Base-by-base conservation (phyloP, 1,140 invertebrate genomes). In the Macrocentrus cingulum region DNA sequence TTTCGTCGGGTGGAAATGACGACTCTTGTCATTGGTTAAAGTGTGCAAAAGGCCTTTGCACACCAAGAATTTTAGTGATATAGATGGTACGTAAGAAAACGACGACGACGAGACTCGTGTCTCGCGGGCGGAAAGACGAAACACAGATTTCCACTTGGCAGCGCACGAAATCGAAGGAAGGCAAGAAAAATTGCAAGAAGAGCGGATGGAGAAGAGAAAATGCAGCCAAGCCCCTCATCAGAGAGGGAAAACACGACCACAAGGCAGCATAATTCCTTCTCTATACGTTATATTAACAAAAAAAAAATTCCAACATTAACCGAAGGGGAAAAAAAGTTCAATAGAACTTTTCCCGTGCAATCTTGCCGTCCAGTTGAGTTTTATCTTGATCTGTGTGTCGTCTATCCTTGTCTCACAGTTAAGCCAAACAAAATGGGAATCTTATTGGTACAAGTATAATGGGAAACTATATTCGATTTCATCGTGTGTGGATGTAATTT, bases 121-220 rank as follows among this genome's bases (percentile, higher is more conserved):
- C 36, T 51, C 49, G 49, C 32, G 49, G 32, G 49, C 16, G 34
- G 49, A 55, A 49, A 56, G 39, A 53, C 48, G 50, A 54, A 61
- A 61, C 54, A 61, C 55, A 61, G 60, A 61, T 61, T 61, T 61
- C 60, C 60, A 61, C 60, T 61, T 56, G 60, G 54, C 55, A 53
- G 55, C 44, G 39, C 60, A 49, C 49, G 60, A 61, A 57, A 57
- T 57, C 54, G 60, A 61, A 61, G 50, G 41, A 52, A 29, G 25
- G 34, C 46, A 36, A 36, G 49, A 58, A 18, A 15, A 44, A 19
- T 7, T 6, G 41, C 29, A 32, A 23, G 18, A 9, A 22, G 36
- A 20, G 34, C 2, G 36, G 32, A 41, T 41, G 7, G 19, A 29
- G 39, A 59, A 5, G 36, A 50, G 25, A 50, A 23, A 18, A 50